Evolutionary conservation across 92 coral and sea anemone genomes (phyloP), one percentile per base, ranked within the genome.

Genomic region (Galaxea fascicularis): DNA sequence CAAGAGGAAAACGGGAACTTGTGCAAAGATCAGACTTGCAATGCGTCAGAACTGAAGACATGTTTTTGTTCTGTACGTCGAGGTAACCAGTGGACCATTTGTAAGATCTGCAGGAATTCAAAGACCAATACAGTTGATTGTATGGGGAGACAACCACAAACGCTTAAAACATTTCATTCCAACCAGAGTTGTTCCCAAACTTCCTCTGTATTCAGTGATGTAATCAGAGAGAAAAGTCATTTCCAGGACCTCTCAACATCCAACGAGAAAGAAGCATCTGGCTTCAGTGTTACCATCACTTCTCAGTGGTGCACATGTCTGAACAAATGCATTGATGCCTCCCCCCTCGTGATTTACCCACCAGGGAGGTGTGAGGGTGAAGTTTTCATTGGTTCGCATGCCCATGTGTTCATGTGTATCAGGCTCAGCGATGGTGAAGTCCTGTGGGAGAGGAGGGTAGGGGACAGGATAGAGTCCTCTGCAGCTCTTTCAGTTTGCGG

Each of bases 391-490:
- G 98, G 98, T 17, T 96, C 98, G 21, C 98, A 96, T 44, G 90
- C 94, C 51, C 93, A 90, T 54, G 82, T 96, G 74, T 92, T 96
- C 85, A 90, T 92, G 92, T 93, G 98, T 47, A 89, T 94, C 53
- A 44, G 64, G 46, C 89, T 96, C 31, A 60, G 90, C 13, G 92
- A 78, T 62, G 98, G 98, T 4, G 77, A 78, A 60, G 89, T 92
- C 16, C 74, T 86, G 35, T 96, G 98, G 98, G 88, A 92, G 85
- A 74, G 89, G 26, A 78, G 76, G 47, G 89, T 96, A 46, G 98
- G 98, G 67, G 99, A 90, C 72, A 87, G 98, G 58, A 68, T 96
- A 57, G 99, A 96, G 80, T 96, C 99, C 6, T 96, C 99, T 46
- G 96, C 95, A 29, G 93, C 90, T 54, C 77, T 96, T 53, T 94